phyloP scores from a whole-genome alignment of 2,113 vertebrate species.

The Scopus umbretta region DNA sequence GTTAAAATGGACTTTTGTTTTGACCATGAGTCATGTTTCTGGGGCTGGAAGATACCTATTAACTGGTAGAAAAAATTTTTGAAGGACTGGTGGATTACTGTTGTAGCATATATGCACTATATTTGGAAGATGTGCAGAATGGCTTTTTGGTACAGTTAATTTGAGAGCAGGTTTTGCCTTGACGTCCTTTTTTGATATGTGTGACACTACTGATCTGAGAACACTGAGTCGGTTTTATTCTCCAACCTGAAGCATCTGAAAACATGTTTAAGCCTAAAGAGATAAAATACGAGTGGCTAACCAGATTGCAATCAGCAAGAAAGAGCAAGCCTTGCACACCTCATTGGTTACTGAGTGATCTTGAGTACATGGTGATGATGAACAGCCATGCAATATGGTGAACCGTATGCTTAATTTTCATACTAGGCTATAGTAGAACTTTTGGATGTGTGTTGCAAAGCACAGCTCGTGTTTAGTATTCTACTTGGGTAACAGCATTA shows the following conservation, averaged over 20 bases:
- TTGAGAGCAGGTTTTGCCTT: not conserved
- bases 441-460: not conserved
- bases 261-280: not conserved
- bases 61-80: not conserved
- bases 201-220: not conserved
- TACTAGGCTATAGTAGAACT: not conserved
- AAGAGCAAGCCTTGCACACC: not conserved
- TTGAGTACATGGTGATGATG: not conserved
- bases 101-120: not conserved
- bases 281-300: not conserved
- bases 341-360: not conserved
- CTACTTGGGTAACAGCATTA: not conserved
- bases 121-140: not conserved
- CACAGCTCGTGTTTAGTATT: not conserved
- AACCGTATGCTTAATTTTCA: not conserved
- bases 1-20: not conserved
- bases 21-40: not conserved
- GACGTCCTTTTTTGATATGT: not conserved
- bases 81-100: not conserved
- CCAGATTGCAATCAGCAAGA: not conserved
- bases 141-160: not conserved
- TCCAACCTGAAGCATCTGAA: not conserved
- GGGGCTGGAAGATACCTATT: not conserved
- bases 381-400: not conserved
- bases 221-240: not conserved